Percentiles rank a stretch among this genome's conserved stretches.
phyloP scores from a whole-genome alignment of 2,888 invertebrate genomes.

The Ennomos fuscantarius region DNA sequence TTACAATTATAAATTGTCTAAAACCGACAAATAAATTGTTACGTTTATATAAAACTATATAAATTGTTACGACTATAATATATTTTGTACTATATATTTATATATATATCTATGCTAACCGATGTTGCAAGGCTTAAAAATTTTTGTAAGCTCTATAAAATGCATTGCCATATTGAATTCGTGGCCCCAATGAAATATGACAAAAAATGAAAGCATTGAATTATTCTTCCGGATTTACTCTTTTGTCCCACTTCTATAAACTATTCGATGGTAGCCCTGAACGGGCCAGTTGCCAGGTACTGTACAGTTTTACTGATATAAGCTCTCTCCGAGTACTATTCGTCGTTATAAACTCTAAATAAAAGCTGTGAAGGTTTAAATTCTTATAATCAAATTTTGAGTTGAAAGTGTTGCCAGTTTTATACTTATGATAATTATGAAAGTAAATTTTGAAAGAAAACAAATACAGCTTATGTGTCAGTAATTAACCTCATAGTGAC shows the following conservation, averaged over 20 bases:
- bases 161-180: too few relatives aligned
- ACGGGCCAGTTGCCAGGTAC: constrained; percentile 40
- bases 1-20: too few relatives aligned
- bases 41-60: too few relatives aligned
- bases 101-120: too few relatives aligned
- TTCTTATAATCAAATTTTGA: constrained; percentile 3
- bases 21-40: too few relatives aligned
- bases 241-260: not conserved
- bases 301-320: constrained; percentile 31
- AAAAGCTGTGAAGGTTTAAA: constrained; percentile 15
- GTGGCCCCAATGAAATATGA: too few relatives aligned
- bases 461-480: constrained; percentile 18
- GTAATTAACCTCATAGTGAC: constrained; percentile 20
- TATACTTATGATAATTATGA: constrained; percentile 20
- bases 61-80: too few relatives aligned
- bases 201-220: too few relatives aligned
- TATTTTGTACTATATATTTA: too few relatives aligned
- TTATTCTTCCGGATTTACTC: not conserved
- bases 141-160: too few relatives aligned
- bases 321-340: constrained; percentile 29
- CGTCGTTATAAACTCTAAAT: constrained; percentile 15
- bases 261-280: constrained; percentile 11
- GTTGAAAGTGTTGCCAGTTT: constrained; percentile 41
- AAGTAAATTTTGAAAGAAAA: constrained; percentile 16
- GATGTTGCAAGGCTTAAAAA: too few relatives aligned